Conservation (phyloP, 2,888 invertebrate species). For the Myopa testacea region DNA sequence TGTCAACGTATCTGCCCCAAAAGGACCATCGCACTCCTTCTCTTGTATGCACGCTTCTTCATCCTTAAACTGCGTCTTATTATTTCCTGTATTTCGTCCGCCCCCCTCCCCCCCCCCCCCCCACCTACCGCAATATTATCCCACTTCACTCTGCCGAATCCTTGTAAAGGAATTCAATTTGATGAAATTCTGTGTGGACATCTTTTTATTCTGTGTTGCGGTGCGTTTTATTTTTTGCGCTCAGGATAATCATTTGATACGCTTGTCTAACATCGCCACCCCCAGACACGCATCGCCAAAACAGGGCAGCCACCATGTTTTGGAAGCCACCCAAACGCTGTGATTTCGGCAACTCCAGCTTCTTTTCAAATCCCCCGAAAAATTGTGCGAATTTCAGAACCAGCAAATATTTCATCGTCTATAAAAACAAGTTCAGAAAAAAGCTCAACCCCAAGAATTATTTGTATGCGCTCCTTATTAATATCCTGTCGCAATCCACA, state of each 20-base stretch:
- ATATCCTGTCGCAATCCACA: constrained; percentile 33
- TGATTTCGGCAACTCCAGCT: constrained; percentile 1
- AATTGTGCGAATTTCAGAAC: constrained; percentile 20
- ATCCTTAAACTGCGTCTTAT: constrained; percentile 36
- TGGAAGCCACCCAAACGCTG: not conserved
- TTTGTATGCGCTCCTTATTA: constrained; percentile 36
- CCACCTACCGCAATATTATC: not conserved
- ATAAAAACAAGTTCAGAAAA: not conserved
- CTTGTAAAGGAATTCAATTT: constrained; percentile 37
- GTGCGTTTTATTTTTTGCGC: constrained; percentile 10
- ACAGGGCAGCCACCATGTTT: not conserved
- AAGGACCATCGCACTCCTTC: not conserved
- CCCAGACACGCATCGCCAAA: not conserved
- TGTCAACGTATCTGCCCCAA: not conserved
- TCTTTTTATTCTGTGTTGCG: not conserved
- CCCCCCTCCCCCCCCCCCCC: not conserved
- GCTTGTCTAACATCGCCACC: constrained; percentile 32
- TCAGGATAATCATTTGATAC: constrained; percentile 38
- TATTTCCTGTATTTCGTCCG: constrained; percentile 12
- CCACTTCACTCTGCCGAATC: not conserved
- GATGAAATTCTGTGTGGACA: constrained; percentile 1
- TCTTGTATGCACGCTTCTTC: not conserved
- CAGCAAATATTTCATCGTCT: constrained; percentile 22
- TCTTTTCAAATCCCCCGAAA: constrained; percentile 22
- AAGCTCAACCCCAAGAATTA: constrained; percentile 23